Conservation (phyloP, 2,797 vertebrate genomes). For the Cyclura pinguis region DNA sequence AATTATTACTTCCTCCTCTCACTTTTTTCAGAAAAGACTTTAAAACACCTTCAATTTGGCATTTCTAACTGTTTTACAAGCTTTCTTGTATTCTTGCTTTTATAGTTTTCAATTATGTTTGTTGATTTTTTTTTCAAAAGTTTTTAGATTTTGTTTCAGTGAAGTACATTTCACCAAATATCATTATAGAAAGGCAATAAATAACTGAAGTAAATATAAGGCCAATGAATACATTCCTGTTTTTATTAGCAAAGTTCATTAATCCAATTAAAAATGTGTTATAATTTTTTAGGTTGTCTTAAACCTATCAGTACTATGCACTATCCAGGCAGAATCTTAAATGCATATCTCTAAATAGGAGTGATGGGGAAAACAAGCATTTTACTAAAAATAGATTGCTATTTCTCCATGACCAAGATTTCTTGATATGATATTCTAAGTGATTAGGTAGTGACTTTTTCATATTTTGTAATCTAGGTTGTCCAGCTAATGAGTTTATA, state of each 20-base stretch:
- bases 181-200: too few relatives aligned
- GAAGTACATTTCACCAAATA: too few relatives aligned
- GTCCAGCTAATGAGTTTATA: conserved; percentile 54
- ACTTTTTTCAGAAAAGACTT: too few relatives aligned
- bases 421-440: conserved; percentile 65
- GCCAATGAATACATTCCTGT: neutral
- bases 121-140: too few relatives aligned
- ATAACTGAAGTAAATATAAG: neutral
- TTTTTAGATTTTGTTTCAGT: too few relatives aligned
- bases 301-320: neutral
- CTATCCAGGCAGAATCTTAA: neutral
- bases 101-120: too few relatives aligned
- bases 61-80: too few relatives aligned
- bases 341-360: conserved; percentile 22
- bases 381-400: conserved; percentile 64
- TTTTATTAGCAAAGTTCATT: neutral
- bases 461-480: conserved; percentile 57
- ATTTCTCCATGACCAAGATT: conserved; percentile 59
- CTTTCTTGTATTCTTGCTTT: too few relatives aligned
- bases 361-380: conserved; percentile 36
- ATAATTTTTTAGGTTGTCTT: neutral
- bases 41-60: too few relatives aligned
- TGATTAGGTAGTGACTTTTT: conserved; percentile 69
- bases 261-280: neutral
- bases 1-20: too few relatives aligned